Base-by-base conservation (phyloP, 2,888 invertebrate genomes). In the Morpho deidamia region DNA sequence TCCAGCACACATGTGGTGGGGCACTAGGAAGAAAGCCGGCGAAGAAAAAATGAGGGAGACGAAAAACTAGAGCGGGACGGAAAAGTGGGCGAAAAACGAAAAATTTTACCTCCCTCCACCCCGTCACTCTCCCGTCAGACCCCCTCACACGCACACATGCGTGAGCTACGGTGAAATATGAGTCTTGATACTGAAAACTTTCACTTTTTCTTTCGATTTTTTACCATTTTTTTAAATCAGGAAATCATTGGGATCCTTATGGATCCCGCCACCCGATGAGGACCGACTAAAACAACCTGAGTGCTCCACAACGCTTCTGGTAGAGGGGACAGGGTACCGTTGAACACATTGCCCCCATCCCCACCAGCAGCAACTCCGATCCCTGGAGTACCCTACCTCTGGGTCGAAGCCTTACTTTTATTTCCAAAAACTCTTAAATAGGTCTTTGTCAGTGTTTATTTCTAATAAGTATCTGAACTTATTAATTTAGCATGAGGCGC, bases 81-180 rank as follows among this genome's bases (percentile, higher is more conserved):
- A 86, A 87, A 88, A 87, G 87, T 87, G 85, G 88, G 88, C 81
- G 89, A 89, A 89, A 89, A 88, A 88, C 88, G 88, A 89, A 89
- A 89, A 89, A 87, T 89, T 88, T 86, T 83, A 76, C 81, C 83
- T 73, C 71, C 74, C 63, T 64, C 71, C 42, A 48, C 66, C 65
- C 65, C 62, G 59, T 64, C 62, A 64, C 70, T 68, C 70, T 66
- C 70, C 70, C 67, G 71, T 61, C 68, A 67, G 64, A 59, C 66
- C 68, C 69, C 75, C 75, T 71, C 72, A 76, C 83, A 86, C 88
- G 80, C 88, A 87, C 87, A 88, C 87, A 83, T 72, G 80, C 83
- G 72, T 61, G 64, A 55, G 60, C 42, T 59, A 68, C 61, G 33
- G 54, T 62, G 71, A 54, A 39, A 10, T 8, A 12, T 0, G 0